A percentile compares a stretch with the other conserved stretches of the same genome.
Evolutionary conservation across 2,888 invertebrate genomes (phyloP).

Genomic region (Poecilus cupreus): DNA sequence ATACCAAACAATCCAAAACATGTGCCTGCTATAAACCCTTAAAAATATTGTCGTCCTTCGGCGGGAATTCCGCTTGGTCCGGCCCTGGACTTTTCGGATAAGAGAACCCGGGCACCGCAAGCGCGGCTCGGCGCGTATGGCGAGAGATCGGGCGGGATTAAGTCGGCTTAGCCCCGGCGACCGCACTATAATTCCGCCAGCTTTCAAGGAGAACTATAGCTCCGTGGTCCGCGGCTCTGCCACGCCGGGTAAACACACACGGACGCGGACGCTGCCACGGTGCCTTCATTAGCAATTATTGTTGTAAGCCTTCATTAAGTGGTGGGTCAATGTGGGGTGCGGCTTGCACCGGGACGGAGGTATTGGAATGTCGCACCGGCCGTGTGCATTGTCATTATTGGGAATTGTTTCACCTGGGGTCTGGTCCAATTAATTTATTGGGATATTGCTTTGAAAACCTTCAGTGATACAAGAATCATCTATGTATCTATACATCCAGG

Average conservation of each 20-base stretch:
- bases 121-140: background rate
- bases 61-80: background rate
- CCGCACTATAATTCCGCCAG: conserved; percentile 56
- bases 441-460: no score
- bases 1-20: no score
- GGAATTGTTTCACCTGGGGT: background rate
- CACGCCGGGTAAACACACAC: conserved; percentile 21
- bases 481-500: no score
- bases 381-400: background rate
- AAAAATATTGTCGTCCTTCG: background rate
- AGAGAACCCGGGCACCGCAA: background rate
- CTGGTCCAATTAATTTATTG: no score
- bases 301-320: conserved; percentile 57
- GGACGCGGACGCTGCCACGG: background rate
- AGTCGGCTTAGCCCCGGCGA: conserved; percentile 44
- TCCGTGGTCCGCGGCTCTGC: background rate
- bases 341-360: background rate
- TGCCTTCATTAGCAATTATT: conserved; percentile 56
- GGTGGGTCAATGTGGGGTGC: conserved; percentile 19
- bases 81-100: background rate
- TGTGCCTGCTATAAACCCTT: background rate
- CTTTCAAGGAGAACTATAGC: conserved; percentile 56
- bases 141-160: conserved; percentile 46
- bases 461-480: no score
- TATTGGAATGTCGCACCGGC: background rate